Conservation (phyloP, 35 echinoderm and acorn worm genomes). For the Lytechinus pictus region DNA sequence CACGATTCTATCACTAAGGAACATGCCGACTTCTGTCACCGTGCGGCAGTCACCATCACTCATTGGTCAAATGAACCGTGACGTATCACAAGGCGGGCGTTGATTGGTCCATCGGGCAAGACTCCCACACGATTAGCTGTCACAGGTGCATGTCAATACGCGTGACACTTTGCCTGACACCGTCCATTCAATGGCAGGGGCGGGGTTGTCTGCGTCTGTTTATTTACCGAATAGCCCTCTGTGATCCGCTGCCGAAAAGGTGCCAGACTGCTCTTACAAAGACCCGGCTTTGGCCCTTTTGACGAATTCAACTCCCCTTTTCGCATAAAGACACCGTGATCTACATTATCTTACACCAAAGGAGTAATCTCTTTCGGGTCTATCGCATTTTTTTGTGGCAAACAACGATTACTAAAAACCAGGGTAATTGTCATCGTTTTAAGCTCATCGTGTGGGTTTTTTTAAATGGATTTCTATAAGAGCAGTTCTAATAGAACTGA, state of each 20-base stretch:
- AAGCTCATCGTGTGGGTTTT: neutral
- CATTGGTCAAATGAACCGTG: slow-evolving; percentile 48
- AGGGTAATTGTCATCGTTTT: too few relatives aligned
- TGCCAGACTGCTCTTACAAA: neutral
- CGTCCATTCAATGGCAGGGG: slow-evolving; percentile 9
- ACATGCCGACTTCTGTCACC: slow-evolving; percentile 39
- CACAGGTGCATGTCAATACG: slow-evolving; percentile 28
- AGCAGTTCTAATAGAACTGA: neutral
- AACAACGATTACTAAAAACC: neutral
- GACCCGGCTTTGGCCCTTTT: neutral
- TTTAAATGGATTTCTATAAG: neutral
- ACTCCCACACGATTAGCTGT: slow-evolving; percentile 26
- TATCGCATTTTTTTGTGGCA: neutral
- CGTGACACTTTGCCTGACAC: slow-evolving; percentile 29
- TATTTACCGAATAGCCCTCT: slow-evolving; percentile 44
- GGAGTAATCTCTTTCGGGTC: neutral
- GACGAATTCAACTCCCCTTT: slow-evolving; percentile 23
- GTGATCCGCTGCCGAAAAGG: slow-evolving; percentile 38
- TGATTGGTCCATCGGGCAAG: slow-evolving; percentile 16
- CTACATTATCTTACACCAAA: neutral
- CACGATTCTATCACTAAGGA: neutral
- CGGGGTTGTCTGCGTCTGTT: slow-evolving; percentile 48
- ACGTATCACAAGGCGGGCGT: slow-evolving; percentile 14
- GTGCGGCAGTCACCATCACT: neutral
- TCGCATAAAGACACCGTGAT: slow-evolving; percentile 19